Evolutionary conservation across 2,113 vertebrate species (phyloP).

Genomic region (Cynocephalus volans): DNA sequence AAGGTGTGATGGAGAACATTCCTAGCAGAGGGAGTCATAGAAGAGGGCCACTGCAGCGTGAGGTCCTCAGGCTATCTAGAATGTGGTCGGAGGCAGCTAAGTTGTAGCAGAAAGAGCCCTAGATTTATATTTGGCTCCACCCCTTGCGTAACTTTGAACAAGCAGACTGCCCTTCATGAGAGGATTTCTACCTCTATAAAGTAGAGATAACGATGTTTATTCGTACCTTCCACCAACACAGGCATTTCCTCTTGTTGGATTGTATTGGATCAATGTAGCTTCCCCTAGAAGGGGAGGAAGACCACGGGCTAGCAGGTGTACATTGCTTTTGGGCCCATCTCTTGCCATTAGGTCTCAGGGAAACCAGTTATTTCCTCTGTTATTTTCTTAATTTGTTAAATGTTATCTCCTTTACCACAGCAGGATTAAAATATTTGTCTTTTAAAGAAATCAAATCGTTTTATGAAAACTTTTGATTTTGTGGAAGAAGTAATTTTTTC

Average conservation of each 20-base stretch:
- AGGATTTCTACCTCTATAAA: background rate
- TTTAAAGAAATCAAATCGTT: background rate
- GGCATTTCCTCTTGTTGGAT: background rate
- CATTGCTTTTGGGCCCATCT: background rate
- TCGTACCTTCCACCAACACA: background rate
- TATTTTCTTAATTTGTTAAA: background rate
- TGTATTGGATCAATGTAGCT: background rate
- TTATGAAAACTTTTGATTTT: conserved; percentile 35
- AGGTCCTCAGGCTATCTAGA: background rate
- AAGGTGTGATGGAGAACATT: background rate
- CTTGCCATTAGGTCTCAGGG: background rate
- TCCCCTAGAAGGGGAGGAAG: background rate
- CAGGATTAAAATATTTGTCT: background rate
- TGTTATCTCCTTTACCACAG: background rate
- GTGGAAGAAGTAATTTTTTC: background rate
- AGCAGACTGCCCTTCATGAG: background rate
- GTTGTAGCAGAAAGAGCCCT: background rate
- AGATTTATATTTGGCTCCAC: background rate
- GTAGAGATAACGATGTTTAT: background rate
- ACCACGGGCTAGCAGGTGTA: background rate
- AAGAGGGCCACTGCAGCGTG: background rate
- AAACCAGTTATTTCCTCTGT: background rate
- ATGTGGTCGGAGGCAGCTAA: background rate
- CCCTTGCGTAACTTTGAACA: background rate
- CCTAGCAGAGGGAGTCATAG: background rate